Base-by-base conservation (phyloP, 2,888 invertebrate species). In the Cephus spinipes region DNA sequence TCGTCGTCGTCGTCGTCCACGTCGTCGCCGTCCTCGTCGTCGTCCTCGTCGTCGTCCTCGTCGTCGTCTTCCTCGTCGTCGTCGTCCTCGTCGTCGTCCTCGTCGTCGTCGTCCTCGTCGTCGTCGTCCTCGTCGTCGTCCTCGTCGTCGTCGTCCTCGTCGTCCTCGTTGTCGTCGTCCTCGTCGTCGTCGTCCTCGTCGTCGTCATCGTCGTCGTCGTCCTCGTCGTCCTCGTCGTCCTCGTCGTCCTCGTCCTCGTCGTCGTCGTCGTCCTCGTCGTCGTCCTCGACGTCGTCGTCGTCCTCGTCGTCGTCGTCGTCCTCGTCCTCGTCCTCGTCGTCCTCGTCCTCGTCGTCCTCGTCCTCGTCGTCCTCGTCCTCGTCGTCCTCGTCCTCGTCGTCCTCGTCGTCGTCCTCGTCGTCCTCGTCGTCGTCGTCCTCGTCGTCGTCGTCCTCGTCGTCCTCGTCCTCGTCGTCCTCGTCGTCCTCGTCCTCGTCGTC, bases 151-250 rank as follows among this genome's bases (percentile, higher is more conserved):
- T n/a, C n/a, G n/a, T n/a, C n/a, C n/a, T n/a, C n/a, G n/a, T n/a
- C n/a, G n/a, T n/a, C n/a, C n/a, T n/a, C n/a, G n/a, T n/a, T n/a
- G n/a, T n/a, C n/a, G n/a, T 36, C 55, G 55, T 30, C 55, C 68
- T 68, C 68, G 68, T 77, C 74, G n/a, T 69, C 69, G 69, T 68
- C 74, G 33, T 68, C 40, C 74, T 36, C 68, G 34, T 34, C 12
- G n/a, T 69, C 12, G 12, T 35, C 34, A 15, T 33, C 33, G 23
- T 68, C 36, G 15, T 40, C 33, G 30, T 77, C 75, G 40, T 68
- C 30, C 76, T 69, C 35, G 55, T 6, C 69, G 75, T 55, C 75
- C 76, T 55, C 73, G 32, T 4, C 55, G 15, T 3, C 73, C 9
- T 23, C 36, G 11, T 32, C n/a, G 33, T 15, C 36, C 40, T 73